Percentiles rank a stretch among this genome's conserved stretches.
phyloP scores from a whole-genome alignment of 2,797 vertebrate genomes.

The Gymnocypris eckloni region DNA sequence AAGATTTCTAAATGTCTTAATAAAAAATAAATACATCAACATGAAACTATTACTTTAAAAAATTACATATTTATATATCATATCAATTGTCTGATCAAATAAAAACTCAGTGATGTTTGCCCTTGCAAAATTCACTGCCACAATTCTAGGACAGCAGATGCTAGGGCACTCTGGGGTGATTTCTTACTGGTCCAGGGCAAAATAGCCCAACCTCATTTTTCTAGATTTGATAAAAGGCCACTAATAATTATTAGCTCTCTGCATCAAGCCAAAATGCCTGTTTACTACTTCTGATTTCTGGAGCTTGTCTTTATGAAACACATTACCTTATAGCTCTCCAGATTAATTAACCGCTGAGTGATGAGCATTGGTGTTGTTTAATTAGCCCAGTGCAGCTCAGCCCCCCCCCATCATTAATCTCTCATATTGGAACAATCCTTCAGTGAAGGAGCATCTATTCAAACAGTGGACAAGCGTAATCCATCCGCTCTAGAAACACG shows the following conservation, averaged over 20 bases:
- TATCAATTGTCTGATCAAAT: background rate
- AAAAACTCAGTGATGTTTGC: background rate
- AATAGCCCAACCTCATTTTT: background rate
- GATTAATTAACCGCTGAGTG: constrained; percentile 37
- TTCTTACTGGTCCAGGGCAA: background rate
- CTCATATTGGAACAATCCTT: constrained; percentile 49
- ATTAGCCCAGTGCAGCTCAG: constrained; percentile 45
- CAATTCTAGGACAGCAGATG: background rate
- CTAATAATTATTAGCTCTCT: background rate
- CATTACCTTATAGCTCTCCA: constrained; percentile 24
- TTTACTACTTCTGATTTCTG: background rate
- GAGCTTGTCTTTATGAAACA: background rate
- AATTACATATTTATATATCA: too few species aligned
- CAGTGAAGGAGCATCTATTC: constrained; percentile 49
- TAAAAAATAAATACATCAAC: background rate
- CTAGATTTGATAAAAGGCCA: background rate
- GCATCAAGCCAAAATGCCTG: background rate
- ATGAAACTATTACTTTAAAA: background rate
- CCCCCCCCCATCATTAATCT: constrained; percentile 40
- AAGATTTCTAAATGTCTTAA: background rate
- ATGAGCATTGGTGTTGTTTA: constrained; percentile 30
- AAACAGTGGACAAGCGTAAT: constrained; percentile 34
- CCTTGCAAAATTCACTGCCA: background rate
- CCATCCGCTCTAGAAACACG: constrained; percentile 7
- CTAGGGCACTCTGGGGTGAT: background rate